A percentile compares a stretch with the other conserved stretches of the same genome.
Evolutionary conservation across 2,888 invertebrate genomes (phyloP).

Genomic region (Coenonympha arcania): DNA sequence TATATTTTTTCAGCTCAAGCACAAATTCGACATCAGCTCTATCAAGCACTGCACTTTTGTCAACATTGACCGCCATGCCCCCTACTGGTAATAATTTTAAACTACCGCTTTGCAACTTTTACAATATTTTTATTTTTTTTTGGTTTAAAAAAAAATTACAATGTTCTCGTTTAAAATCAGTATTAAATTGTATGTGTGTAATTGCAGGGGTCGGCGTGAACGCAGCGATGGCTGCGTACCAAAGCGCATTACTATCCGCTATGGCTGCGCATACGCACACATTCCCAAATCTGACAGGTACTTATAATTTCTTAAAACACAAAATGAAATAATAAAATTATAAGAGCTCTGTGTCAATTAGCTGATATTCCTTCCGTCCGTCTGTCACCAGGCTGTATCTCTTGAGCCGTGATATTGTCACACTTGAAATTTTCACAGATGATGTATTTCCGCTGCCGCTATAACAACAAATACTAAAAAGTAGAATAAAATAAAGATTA

Average conservation of each 20-base stretch:
- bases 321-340: too few species aligned
- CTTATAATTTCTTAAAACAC: too few species aligned
- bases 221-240: slow-evolving; percentile 71
- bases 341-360: too few species aligned
- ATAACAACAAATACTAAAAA: too few species aligned
- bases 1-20: slow-evolving; percentile 50
- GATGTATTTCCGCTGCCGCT: too few species aligned
- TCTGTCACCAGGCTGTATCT: too few species aligned
- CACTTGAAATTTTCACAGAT: too few species aligned
- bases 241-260: slow-evolving; percentile 66
- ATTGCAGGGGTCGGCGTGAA: slow-evolving; percentile 61
- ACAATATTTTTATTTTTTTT: too few species aligned
- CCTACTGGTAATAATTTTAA: slow-evolving; percentile 49
- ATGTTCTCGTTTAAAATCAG: background rate
- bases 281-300: slow-evolving; percentile 59
- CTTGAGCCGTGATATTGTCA: too few species aligned
- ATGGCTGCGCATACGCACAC: slow-evolving; percentile 70
- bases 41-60: slow-evolving; percentile 60
- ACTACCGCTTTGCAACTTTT: background rate
- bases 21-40: slow-evolving; percentile 53
- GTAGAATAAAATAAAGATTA: too few species aligned
- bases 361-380: too few species aligned
- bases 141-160: too few species aligned
- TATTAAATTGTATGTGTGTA: background rate
- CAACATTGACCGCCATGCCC: slow-evolving; percentile 62